phyloP scores from a whole-genome alignment of 2,888 invertebrate genomes.

The Choristoneura rosaceana region DNA sequence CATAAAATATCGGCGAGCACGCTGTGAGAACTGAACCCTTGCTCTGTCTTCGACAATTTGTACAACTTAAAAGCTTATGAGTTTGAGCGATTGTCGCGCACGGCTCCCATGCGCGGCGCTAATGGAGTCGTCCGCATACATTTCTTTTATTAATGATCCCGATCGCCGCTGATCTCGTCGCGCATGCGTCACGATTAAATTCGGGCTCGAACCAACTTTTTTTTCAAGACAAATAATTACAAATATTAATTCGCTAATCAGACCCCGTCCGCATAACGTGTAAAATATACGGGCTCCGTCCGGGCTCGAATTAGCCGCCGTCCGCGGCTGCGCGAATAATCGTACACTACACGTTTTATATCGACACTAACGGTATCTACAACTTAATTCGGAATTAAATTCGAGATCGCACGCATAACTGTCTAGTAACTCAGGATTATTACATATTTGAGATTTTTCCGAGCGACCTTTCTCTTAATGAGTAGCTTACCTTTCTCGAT shows the following conservation, averaged over 20 bases:
- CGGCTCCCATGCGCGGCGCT: conserved; percentile 4
- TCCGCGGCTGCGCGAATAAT: conserved; percentile 54
- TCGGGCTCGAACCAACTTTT: conserved; percentile 21
- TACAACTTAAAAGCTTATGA: conserved; percentile 36
- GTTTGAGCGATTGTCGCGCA: conserved; percentile 22
- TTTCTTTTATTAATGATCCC: conserved; percentile 35
- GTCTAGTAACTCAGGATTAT: conserved; percentile 66
- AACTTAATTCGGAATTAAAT: conserved; percentile 63
- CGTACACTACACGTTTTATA: conserved; percentile 63
- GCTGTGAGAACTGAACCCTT: conserved; percentile 10
- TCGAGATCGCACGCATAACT: conserved; percentile 58
- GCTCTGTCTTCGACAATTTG: conserved; percentile 28
- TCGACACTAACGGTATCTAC: conserved; percentile 56
- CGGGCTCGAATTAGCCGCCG: conserved; percentile 33
- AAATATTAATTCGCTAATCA: conserved; percentile 34
- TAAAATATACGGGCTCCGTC: conserved; percentile 15
- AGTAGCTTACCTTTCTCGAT: conserved; percentile 42
- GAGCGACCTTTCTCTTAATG: conserved; percentile 53
- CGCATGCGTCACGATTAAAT: conserved; percentile 23
- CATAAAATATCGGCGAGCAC: conserved; percentile 66
- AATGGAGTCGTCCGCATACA: conserved; percentile 27
- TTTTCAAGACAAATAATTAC: conserved; percentile 16
- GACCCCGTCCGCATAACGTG: conserved; percentile 14
- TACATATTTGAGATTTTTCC: conserved; percentile 55
- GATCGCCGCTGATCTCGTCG: conserved; percentile 23